Base-by-base conservation (phyloP, 2,888 invertebrate species). In the Catocala sponsa region DNA sequence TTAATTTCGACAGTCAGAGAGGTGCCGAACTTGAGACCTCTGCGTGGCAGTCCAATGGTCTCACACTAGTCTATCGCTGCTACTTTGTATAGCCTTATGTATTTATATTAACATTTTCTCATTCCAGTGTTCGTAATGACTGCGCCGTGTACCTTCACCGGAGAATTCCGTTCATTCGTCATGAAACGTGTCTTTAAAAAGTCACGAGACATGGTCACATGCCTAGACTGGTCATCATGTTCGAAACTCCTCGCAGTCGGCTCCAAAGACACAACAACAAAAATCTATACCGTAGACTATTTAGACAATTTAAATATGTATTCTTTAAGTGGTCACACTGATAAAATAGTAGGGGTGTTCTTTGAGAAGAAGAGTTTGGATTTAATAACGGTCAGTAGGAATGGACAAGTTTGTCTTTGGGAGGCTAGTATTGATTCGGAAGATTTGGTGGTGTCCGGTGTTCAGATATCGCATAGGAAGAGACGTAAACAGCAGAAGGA, bases 171-270 rank as follows among this genome's bases (percentile, higher is more conserved):
- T 87, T 98, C 98, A 0, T 99, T 99, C 87, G 93, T 97, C 10
- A 96, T 99, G 95, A 97, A 97, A 81, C 94, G 97, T 59, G 97
- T 97, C 0, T 98, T 97, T 86, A 96, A 97, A 79, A 97, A 97
- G 51, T 96, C 98, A 0, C 96, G 96, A 64, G 98, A 98, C 85
- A 97, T 97, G 65, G 97, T 98, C 0, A 97, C 97, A 0, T 98
- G 97, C 83, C 83, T 99, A 4, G 97, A 98, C 85, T 99, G 99
- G 99, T 98, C 99, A 0, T 95, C 95, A 15, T 99, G 99, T 90
- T 99, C 99, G 0, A 97, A 96, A 82, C 95, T 98, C 43, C 89
- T 99, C 9, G 98, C 98, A n/a, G 97, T 98, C 7, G 99, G 99
- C 0, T 97, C 98, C 0, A 97, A 97, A 83, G 99, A 99, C 89